Evolutionary conservation across 2,113 vertebrate genomes (phyloP).

Genomic region (Aphyosemion australe): DNA sequence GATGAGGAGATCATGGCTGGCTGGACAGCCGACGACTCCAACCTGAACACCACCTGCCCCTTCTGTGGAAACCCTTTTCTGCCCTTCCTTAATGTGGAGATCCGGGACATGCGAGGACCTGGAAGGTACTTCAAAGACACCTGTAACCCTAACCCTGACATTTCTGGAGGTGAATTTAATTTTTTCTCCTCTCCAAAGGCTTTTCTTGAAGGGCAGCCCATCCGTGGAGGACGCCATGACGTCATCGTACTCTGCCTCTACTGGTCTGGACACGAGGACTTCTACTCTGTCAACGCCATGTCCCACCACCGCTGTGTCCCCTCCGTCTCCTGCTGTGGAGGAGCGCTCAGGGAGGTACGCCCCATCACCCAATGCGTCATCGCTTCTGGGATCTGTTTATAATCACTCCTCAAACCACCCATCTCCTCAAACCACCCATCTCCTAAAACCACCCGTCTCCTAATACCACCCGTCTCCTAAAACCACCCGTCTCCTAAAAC

Average conservation of each 20-base stretch:
- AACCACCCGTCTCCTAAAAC: too few species aligned
- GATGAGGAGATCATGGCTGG: constrained; percentile 99
- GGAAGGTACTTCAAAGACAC: constrained; percentile 88
- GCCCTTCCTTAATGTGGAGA: constrained; percentile 93
- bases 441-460: too few species aligned
- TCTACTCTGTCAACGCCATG: constrained; percentile 72
- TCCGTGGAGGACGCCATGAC: constrained; percentile 85
- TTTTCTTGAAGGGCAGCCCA: constrained; percentile 89
- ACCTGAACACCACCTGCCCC: constrained; percentile 95
- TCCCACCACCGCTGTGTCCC: constrained; percentile 54
- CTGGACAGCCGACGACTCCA: constrained; percentile 98
- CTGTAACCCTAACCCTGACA: too few species aligned
- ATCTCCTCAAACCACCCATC: too few species aligned
- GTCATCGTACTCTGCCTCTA: constrained; percentile 78
- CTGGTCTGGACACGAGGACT: constrained; percentile 71
- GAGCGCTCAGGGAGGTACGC: constrained; percentile 50
- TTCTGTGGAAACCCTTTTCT: constrained; percentile 96
- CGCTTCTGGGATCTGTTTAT: background rate
- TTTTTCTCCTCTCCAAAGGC: constrained; percentile 65
- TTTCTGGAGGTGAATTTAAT: background rate
- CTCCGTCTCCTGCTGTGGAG: constrained; percentile 54
- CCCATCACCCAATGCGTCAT: background rate
- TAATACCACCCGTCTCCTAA: too few species aligned
- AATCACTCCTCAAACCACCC: too few species aligned
- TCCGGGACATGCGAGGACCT: constrained; percentile 89